Base-by-base conservation (phyloP, 64 coral and sea anemone species). In the Cladopsammia gracilis region DNA sequence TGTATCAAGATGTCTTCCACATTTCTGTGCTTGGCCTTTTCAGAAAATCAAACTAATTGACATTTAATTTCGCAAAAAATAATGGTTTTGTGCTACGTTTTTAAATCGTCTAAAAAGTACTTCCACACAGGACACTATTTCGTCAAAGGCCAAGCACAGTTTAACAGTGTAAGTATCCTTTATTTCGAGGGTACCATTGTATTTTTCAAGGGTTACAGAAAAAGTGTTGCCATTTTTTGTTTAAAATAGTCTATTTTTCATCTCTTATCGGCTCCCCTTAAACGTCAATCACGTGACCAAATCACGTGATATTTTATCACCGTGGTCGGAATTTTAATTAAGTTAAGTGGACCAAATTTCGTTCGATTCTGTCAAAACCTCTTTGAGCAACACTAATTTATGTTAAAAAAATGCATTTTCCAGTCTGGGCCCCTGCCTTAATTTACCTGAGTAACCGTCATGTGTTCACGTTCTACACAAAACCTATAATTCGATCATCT, bases 341-440 rank as follows among this genome's bases (percentile, higher is more conserved):
- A 3, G 18, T 68, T 68, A 3, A 68, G 64, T 68, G 64, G 64
- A 68, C 64, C 64, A 68, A 68, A 68, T 68, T 68, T 68, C 64
- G 20, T 68, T 68, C n/a, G 64, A 68, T 68, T 68, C n/a, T 22
- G n/a, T 22, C n/a, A 3, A 68, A 68, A 68, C 64, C 19, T 68
- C 64, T 68, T 68, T 68, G 20, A 68, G n/a, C 19, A 68, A 24
- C 64, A 68, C n/a, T 68, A 22, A 68, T 68, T 68, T 68, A n/a
- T 68, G 18, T 68, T 22, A 25, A 68, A 68, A 68, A 68, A 68
- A 68, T 68, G 64, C 64, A 68, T 68, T 68, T 68, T 68, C n/a
- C 18, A 68, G 64, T 68, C 64, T 68, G 20, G 64, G 64, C 20
- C 64, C 64, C 19, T 68, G 64, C 20, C 64, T 68, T 68, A 68